Base-by-base conservation (phyloP, 2,113 vertebrate species). In the Hydrolagus affinis region DNA sequence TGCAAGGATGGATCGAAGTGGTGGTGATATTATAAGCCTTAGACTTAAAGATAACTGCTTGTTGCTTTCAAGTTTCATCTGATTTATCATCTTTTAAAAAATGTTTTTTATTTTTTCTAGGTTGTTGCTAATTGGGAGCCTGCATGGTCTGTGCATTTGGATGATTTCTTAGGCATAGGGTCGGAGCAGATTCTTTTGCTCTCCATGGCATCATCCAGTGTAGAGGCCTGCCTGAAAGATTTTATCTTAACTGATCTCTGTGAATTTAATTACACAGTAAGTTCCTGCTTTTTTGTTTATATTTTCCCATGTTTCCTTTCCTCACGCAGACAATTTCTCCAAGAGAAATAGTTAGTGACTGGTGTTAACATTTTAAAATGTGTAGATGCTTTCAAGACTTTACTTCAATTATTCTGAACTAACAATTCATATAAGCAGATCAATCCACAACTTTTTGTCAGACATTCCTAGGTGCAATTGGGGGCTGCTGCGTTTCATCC, bases 161-260 rank as follows among this genome's bases (percentile, higher is more conserved):
- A 97, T 87, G 97, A 99, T 87, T 98, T 97, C 86, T 57, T 95
- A 88, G 91, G 95, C 87, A 92, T 85, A 90, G 98, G 98, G 88
- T 94, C 90, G 25, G 96, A 98, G 64, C 98, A 99, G 91, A 89
- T 97, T 64, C 88, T 99, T 32, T 71, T 98, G 32, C 56, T 97
- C 90, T 96, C 95, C 89, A 88, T 92, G 71, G 90, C 94, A 78
- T 86, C 87, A 1, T 69, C 64, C n/a, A 88, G 83, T 68, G 78
- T 86, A 76, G 88, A 89, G 75, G 87, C 90, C 0, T 72, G 71
- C 2, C 71, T 93, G 85, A 89, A 89, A 85, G 87, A 87, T 28
- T 98, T 98, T 90, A 89, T 90, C 88, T 88, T 98, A 89, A 98
- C 95, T 6, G 93, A 98, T 89, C 94, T 97, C 85, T 92, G 92